Evolutionary conservation across 2,888 invertebrate genomes (phyloP), one percentile per base, ranked within the genome.

Genomic region (Agonopterix arenella): DNA sequence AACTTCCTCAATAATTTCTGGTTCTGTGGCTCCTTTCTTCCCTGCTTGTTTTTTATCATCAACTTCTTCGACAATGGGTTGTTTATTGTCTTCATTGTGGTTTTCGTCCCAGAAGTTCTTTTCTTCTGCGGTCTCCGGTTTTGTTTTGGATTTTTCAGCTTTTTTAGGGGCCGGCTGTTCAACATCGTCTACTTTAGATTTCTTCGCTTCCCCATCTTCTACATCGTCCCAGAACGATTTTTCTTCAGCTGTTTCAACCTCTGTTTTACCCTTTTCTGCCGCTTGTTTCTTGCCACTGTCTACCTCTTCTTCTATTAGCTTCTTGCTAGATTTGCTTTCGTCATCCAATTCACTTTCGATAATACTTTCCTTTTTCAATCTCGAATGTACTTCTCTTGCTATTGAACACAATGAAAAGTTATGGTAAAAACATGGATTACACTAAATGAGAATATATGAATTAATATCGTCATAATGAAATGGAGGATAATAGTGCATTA

Each of bases 371-470:
- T 80, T 89, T 63, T 75, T 80, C 63, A 89, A 76, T 62, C 81
- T 83, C 68, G 86, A 80, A 76, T 83, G 86, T 68, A 89, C 80
- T 84, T 90, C 89, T 79, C 76, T 88, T 53, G 90, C 90, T 90
- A 88, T 76, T 74, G 58, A 73, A 76, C 65, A 74, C 68, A 78
- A 74, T 68, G 75, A 73, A 72, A 70, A 69, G 66, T 70, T 67
- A 73, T 61, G 70, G 64, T 70, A 70, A 73, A 18, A 68, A 73
- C 52, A 50, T 59, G 62, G 16, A 52, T 53, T 52, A 59, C 55
- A 18, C 18, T 18, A 18, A 18, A 18, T 18, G 18, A 4, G 2
- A 18, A 18, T 18, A 18, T 18, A 58, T 57, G 58, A 49, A 56
- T 51, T 53, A 52, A 52, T 66, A 66, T 68, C 56, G 66, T 73